Percentiles rank a stretch among this genome's conserved stretches.
phyloP scores from a whole-genome alignment of 1,140 invertebrate species.

The Tetramorium alpestre region DNA sequence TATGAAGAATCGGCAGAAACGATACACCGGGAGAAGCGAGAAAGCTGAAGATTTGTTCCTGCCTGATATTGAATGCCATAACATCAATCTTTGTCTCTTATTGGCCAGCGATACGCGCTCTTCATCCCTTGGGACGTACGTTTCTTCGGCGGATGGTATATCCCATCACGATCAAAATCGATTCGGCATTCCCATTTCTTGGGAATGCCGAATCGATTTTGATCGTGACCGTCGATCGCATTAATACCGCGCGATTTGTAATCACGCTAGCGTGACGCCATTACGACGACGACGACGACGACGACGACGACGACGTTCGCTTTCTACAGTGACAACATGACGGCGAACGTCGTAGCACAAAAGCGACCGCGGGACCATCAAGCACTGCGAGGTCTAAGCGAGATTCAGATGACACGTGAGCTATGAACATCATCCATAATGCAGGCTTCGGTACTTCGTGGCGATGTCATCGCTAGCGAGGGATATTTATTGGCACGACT shows the following conservation, averaged over 20 bases:
- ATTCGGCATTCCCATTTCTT: background rate
- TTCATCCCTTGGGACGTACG: background rate
- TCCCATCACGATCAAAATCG: too few relatives aligned
- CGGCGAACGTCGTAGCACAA: conserved; percentile 26
- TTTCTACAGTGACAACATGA: conserved; percentile 10
- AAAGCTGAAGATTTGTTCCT: background rate
- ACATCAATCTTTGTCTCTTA: conserved; percentile 14
- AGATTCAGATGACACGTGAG: conserved; percentile 52
- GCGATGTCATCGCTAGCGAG: conserved; percentile 46
- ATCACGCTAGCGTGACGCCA: background rate
- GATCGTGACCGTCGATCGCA: background rate
- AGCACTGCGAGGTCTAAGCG: conserved; percentile 35
- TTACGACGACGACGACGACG: background rate
- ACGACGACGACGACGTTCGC: background rate
- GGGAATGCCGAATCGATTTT: background rate
- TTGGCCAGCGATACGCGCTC: background rate
- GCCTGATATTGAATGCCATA: background rate
- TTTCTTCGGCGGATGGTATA: background rate
- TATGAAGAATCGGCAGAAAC: background rate
- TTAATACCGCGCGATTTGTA: conserved; percentile 11
- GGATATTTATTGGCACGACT: conserved; percentile 51
- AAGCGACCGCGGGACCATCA: background rate
- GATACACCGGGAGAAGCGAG: background rate
- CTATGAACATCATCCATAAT: conserved; percentile 56
- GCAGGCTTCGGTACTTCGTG: conserved; percentile 39